Base-by-base conservation (phyloP, 2,797 vertebrate genomes). In the Apogon hyalosoma region DNA sequence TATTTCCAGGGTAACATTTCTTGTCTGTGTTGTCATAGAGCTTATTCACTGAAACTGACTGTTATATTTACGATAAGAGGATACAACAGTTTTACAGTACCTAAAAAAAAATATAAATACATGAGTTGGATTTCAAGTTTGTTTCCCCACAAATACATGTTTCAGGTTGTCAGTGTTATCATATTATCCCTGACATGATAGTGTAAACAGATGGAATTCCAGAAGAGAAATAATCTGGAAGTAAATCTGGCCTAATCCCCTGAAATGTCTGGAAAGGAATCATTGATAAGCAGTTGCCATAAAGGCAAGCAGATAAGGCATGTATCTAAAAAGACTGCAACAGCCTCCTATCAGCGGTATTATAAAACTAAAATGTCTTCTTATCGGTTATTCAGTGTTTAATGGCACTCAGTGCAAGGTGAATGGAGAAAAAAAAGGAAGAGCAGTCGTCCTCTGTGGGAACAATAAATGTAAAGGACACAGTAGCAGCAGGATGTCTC, bases 191-290 rank as follows among this genome's bases (percentile, higher is more conserved):
- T 54, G 71, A 82, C 76, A 57, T 75, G 61, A 89, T 66, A 46
- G 47, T 59, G 65, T 62, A 80, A 87, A 84, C 0, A 11, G 55
- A 62, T 57, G 63, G 72, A 69, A 85, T 84, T 76, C 73, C 39
- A 21, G 59, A 66, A 73, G 79, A 75, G 61, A 70, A 73, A 73
- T 81, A 82, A 87, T 84, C 71, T 64, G 9, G 53, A 60, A 75
- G 57, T 79, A 79, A 91, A 91, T 88, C 87, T 79, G 53, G 46
- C 58, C 58, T 82, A 86, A 91, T 89, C 86, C 83, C 48, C 73
- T 80, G 46, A 77, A 88, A 87, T 72, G 83, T 77, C 83, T 86
- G 72, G 66, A 85, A 83, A 82, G 69, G 59, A 82, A 87, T 80
- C 76, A 52, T 60, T 77, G 86, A 88, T 91, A 88, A 87, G 80